These are phyloP conservation scores for Drosophila sulfurigaster DNA, from an alignment of 1,140 invertebrate species.

Conservation along the genomic window DNA sequence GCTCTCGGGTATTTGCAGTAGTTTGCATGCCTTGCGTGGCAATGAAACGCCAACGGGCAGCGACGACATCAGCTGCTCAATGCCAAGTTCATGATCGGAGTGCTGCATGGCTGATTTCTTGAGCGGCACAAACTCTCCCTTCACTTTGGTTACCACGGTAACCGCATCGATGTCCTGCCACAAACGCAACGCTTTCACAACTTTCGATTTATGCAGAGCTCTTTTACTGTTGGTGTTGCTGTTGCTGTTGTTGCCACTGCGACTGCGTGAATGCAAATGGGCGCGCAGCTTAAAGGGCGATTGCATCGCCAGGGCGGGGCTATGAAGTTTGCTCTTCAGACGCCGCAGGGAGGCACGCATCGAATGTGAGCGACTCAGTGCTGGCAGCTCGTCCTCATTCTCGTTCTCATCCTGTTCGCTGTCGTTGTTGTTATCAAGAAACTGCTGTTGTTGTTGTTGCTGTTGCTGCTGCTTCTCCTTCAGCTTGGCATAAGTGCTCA, in stretches of 20 bases:
- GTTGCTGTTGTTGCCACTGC: conserved; percentile 18
- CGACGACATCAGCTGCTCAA: conserved; percentile 70
- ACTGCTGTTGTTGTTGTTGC: conserved; percentile 65
- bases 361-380: conserved; percentile 88
- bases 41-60: conserved; percentile 64
- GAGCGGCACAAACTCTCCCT: conserved; percentile 63
- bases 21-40: conserved; percentile 75
- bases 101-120: conserved; percentile 35
- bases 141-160: conserved; percentile 65
- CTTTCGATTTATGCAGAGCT: conserved; percentile 59
- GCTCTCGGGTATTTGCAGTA: conserved; percentile 78
- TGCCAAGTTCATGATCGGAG: conserved; percentile 52
- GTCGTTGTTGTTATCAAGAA: conserved; percentile 10
- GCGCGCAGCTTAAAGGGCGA: conserved; percentile 79
- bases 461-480: conserved; percentile 63
- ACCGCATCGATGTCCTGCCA: conserved; percentile 67
- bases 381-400: conserved; percentile 66
- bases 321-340: conserved; percentile 85
- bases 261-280: conserved; percentile 68
- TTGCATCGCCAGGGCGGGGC: conserved; percentile 62
- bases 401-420: conserved; percentile 64
- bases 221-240: conserved; percentile 7
- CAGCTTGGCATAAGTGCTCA: conserved; percentile 71
- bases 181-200: conserved; percentile 57
- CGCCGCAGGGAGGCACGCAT: conserved; percentile 90